Evolutionary conservation across 2,888 invertebrate genomes (phyloP).

Genomic region (Eristalis tenax): DNA sequence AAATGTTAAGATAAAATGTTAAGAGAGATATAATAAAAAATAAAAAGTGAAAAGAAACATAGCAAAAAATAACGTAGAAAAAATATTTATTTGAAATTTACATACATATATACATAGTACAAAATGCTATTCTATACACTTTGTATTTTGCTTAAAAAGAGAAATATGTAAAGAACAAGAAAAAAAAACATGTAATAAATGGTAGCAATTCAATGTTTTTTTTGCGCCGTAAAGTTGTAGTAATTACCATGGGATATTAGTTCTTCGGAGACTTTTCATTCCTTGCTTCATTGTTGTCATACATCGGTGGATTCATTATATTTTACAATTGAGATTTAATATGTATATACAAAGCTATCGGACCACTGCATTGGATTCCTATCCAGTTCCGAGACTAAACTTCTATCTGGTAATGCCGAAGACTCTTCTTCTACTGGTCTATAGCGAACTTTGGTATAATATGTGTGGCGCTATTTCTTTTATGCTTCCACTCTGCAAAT

Average conservation of each 20-base stretch:
- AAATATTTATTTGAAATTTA: slow-evolving; percentile 72
- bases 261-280: too few species aligned
- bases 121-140: slow-evolving; percentile 71
- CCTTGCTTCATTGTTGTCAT: too few species aligned
- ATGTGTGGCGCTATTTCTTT: too few species aligned
- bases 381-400: too few species aligned
- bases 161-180: slow-evolving; percentile 38
- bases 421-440: too few species aligned
- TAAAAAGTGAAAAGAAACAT: neutral
- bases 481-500: too few species aligned
- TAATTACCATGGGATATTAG: neutral
- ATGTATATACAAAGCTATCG: too few species aligned
- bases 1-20: slow-evolving; percentile 18
- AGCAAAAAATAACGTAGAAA: slow-evolving; percentile 36
- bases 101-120: slow-evolving; percentile 70
- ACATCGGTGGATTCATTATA: too few species aligned
- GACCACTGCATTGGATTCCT: too few species aligned
- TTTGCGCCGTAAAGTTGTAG: neutral
- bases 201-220: slow-evolving; percentile 56
- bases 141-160: slow-evolving; percentile 70
- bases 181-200: slow-evolving; percentile 59
- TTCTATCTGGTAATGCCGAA: too few species aligned
- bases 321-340: too few species aligned
- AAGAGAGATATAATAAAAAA: slow-evolving; percentile 7
- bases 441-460: too few species aligned